Evolutionary conservation across 2,797 vertebrate genomes (phyloP), one percentile per base, ranked within the genome.

Genomic region (Sebastes hubbsi): DNA sequence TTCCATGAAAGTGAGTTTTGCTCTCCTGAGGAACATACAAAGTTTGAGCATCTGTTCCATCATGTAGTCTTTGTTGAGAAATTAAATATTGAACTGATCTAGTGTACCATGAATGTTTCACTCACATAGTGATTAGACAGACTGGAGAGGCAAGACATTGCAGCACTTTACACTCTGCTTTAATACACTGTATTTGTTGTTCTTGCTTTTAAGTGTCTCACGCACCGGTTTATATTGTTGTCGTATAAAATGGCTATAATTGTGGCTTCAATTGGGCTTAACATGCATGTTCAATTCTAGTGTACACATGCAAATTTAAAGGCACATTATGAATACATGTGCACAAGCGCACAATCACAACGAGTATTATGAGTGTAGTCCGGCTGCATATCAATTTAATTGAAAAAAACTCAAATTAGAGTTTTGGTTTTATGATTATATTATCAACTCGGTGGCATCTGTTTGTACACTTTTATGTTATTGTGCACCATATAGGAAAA

Each of bases 11-110:
- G 91, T 88, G 89, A 92, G 82, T 93, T 92, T 92, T 79, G 81
- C 91, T 93, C 93, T 92, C 90, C 69, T 80, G 91, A 93, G 92
- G 89, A 93, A 94, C 93, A 88, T 86, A 90, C 91, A 94, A 94
- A 94, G 92, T 94, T 93, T 90, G 90, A 94, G 93, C 93, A 94
- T 94, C 92, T 94, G 93, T 95, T 94, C 91, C 92, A 92, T 93
- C 92, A 85, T 94, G 94, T 95, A 91, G 91, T 93, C 91, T 94
- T 95, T 95, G 94, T 94, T 92, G 93, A 92, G 93, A 94, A 95
- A 94, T 94, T 92, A 94, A 95, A 94, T 94, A 95, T 94, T 95
- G 92, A 95, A 94, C 91, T 91, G 93, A 95, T 95, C 86, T 92
- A 93, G 93, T 93, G 92, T 94, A 93, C 91, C 93, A 94, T 94